Conservation (phyloP, 1,140 invertebrate species). For the Drosophila auraria region DNA sequence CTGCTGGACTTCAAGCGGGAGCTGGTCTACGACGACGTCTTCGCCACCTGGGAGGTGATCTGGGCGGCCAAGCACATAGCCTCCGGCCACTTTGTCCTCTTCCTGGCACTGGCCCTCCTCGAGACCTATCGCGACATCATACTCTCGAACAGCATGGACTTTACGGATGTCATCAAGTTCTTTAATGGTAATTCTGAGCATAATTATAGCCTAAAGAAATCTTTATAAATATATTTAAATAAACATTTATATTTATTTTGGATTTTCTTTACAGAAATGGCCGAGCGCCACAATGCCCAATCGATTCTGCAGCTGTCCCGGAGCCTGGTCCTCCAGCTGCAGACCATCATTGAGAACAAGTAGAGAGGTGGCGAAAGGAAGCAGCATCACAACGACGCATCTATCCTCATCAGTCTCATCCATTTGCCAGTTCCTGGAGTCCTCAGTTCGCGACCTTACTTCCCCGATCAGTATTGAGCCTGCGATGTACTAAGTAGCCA, state of each 20-base stretch:
- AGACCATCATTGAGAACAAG: constrained; percentile 96
- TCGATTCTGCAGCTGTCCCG: constrained; percentile 92
- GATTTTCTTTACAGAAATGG: constrained; percentile 91
- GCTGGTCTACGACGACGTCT: constrained; percentile 96
- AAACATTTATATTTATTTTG: too few relatives aligned
- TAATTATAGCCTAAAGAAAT: too few relatives aligned
- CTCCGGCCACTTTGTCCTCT: constrained; percentile 95
- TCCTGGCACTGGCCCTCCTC: constrained; percentile 95
- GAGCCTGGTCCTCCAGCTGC: constrained; percentile 94
- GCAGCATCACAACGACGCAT: neutral
- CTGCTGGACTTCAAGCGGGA: constrained; percentile 92
- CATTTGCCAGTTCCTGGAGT: constrained; percentile 20
- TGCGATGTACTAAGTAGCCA: constrained; percentile 49
- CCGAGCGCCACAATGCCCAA: constrained; percentile 94
- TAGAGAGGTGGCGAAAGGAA: constrained; percentile 83
- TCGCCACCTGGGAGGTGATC: constrained; percentile 97
- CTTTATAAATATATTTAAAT: too few relatives aligned
- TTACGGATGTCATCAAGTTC: constrained; percentile 98
- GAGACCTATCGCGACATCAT: constrained; percentile 98
- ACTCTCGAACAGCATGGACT: constrained; percentile 97
- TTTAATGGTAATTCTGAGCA: constrained; percentile 85
- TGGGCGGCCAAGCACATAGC: constrained; percentile 96
- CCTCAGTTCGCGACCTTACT: constrained; percentile 29
- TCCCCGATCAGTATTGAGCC: constrained; percentile 71
- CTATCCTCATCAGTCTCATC: neutral